A percentile compares a stretch with the other conserved stretches of the same genome.
phyloP scores from a whole-genome alignment of 2,797 vertebrate genomes.

The Cynopterus sphinx region DNA sequence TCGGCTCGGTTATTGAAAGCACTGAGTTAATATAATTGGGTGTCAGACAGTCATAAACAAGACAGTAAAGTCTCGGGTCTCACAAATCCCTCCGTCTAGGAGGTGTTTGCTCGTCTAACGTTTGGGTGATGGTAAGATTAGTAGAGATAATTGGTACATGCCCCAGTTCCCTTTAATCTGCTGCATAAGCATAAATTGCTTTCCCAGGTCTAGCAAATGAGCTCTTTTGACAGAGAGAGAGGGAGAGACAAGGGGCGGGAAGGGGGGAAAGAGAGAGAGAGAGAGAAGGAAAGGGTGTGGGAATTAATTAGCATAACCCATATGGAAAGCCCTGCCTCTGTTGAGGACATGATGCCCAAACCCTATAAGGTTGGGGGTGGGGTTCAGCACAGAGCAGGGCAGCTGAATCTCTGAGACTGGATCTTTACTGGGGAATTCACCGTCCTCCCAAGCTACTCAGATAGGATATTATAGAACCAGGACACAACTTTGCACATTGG shows the following conservation, averaged over 20 bases:
- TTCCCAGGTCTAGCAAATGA: neutral
- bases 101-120: neutral
- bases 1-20: neutral
- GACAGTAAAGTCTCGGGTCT: neutral
- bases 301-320: neutral
- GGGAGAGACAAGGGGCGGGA: neutral
- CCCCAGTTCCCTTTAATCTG: neutral
- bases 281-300: neutral
- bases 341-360: neutral
- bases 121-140: neutral
- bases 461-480: neutral
- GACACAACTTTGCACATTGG: neutral
- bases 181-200: neutral
- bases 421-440: neutral
- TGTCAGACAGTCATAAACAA: neutral
- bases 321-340: neutral
- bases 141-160: neutral
- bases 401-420: neutral
- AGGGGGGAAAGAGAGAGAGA: neutral
- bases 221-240: neutral
- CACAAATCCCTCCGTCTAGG: neutral
- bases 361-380: neutral
- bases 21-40: neutral
- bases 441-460: neutral
- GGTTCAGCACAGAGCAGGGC: accelerated